Conservation (phyloP, 2,113 vertebrate species). For the Sphaerodactylus townsendi region DNA sequence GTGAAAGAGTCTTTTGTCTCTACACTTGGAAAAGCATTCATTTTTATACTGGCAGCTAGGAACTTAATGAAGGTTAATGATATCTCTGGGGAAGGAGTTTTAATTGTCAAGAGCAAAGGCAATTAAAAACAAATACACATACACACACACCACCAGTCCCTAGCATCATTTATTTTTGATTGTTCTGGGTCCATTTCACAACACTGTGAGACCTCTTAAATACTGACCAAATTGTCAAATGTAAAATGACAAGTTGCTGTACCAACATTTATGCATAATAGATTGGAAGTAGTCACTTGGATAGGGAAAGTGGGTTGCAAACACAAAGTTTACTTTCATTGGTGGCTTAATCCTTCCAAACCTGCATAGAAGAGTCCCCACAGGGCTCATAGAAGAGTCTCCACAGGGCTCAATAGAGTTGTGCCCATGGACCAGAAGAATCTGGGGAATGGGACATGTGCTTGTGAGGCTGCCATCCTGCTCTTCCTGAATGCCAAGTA, state of each 20-base stretch:
- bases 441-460: not conserved
- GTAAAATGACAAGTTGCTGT: not conserved
- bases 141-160: not conserved
- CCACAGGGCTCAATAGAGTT: too few species aligned
- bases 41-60: slow-evolving; percentile 42
- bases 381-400: too few species aligned
- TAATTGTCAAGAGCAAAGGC: slow-evolving; percentile 61
- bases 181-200: not conserved
- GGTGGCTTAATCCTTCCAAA: not conserved
- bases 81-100: slow-evolving; percentile 54
- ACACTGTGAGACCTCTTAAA: not conserved
- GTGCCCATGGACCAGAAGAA: not conserved
- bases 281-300: not conserved
- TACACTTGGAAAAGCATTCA: not conserved
- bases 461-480: not conserved
- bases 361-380: too few species aligned
- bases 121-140: slow-evolving; percentile 39
- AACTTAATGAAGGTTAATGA: slow-evolving; percentile 56
- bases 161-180: not conserved
- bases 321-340: not conserved
- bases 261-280: not conserved
- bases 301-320: not conserved
- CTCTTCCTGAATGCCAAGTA: not conserved
- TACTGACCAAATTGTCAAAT: not conserved
- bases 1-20: slow-evolving; percentile 21